These are phyloP conservation scores for Lepilemur septentrionalis DNA, from an alignment of 2,797 vertebrate genomes.

Conservation along the genomic window DNA sequence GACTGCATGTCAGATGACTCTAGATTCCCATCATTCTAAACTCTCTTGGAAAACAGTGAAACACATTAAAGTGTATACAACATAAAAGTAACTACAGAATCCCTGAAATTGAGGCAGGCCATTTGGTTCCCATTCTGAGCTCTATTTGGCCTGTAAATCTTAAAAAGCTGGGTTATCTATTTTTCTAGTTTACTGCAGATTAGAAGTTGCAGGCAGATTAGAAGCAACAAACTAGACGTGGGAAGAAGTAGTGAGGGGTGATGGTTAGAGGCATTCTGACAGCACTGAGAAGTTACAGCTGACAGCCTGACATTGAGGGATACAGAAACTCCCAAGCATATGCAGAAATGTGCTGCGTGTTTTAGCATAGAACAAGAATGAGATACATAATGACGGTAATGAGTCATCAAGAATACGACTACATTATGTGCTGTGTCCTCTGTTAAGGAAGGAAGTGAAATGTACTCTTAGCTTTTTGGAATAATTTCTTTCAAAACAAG, in stretches of 20 bases:
- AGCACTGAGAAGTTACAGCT: not conserved
- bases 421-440: not conserved
- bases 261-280: not conserved
- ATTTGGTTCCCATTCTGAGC: not conserved
- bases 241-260: not conserved
- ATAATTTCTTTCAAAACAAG: constrained; percentile 15
- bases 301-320: not conserved
- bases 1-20: not conserved
- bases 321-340: not conserved
- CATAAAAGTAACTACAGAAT: not conserved
- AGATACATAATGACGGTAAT: not conserved
- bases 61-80: not conserved
- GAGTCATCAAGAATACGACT: constrained; percentile 49
- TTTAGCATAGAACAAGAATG: constrained; percentile 24
- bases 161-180: not conserved
- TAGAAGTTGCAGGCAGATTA: not conserved
- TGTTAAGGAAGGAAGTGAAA: constrained; percentile 23
- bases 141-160: not conserved
- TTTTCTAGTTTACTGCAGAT: not conserved
- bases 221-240: not conserved
- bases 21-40: not conserved
- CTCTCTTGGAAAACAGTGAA: not conserved
- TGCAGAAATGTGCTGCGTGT: not conserved
- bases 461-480: not conserved
- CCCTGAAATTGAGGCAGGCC: not conserved